Evolutionary conservation across 2,113 vertebrate species (phyloP).

Genomic region (Synchiropus splendidus): DNA sequence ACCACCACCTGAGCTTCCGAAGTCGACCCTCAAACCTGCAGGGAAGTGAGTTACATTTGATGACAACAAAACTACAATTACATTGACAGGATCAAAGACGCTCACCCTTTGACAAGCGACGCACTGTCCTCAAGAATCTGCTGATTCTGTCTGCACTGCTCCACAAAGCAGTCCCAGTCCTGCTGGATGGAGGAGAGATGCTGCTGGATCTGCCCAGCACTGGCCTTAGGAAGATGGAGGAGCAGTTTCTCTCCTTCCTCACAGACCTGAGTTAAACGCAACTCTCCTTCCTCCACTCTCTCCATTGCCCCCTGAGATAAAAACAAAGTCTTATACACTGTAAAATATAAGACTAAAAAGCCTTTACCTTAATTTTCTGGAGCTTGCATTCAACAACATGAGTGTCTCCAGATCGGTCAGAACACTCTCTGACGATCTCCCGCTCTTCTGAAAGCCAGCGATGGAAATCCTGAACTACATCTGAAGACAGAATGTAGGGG

Average conservation of each 20-base stretch:
- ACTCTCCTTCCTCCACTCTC: conserved; percentile 76
- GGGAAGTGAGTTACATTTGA: neutral
- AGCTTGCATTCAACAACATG: conserved; percentile 81
- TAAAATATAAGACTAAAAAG: too few relatives aligned
- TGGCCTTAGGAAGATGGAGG: conserved; percentile 77
- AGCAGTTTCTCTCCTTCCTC: conserved; percentile 84
- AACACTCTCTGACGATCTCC: conserved; percentile 76
- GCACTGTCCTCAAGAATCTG: conserved; percentile 80
- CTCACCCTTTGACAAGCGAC: conserved; percentile 66
- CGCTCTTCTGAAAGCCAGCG: conserved; percentile 81
- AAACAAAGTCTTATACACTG: neutral
- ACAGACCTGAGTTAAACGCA: conserved; percentile 75
- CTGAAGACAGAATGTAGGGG: conserved; percentile 45
- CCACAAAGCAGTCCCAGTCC: conserved; percentile 84
- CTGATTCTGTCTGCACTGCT: conserved; percentile 79
- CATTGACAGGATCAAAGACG: neutral
- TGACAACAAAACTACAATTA: neutral
- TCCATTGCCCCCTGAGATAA: conserved; percentile 72
- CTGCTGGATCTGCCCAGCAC: conserved; percentile 78
- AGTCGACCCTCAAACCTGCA: conserved; percentile 82
- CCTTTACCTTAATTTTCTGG: conserved; percentile 87
- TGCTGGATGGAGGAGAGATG: conserved; percentile 80
- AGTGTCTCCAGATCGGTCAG: conserved; percentile 81
- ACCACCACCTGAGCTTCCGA: conserved; percentile 81
- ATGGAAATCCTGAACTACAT: conserved; percentile 83